Evolutionary conservation across 2,888 invertebrate species (phyloP).

Genomic region (Eupithecia inturbata): DNA sequence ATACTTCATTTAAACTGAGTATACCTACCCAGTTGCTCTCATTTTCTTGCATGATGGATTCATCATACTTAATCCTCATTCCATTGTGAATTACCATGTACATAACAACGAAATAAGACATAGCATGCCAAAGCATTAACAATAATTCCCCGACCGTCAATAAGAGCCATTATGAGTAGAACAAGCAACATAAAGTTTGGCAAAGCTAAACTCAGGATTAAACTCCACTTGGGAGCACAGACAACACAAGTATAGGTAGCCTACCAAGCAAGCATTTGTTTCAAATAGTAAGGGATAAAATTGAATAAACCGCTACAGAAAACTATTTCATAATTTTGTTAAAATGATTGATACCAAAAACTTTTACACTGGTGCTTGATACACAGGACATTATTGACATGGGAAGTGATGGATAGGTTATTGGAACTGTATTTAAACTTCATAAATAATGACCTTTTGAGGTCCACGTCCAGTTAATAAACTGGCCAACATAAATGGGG

Average conservation of each 20-base stretch:
- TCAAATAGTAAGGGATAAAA: slow-evolving; percentile 18
- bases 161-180: slow-evolving; percentile 73
- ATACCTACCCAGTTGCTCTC: not conserved
- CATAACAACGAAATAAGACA: not conserved
- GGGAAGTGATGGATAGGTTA: slow-evolving; percentile 71
- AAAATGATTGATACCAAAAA: slow-evolving; percentile 72
- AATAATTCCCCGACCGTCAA: slow-evolving; percentile 65
- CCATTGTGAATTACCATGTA: not conserved
- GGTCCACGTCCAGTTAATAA: slow-evolving; percentile 43
- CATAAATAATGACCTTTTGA: slow-evolving; percentile 56
- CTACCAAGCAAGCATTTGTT: slow-evolving; percentile 27
- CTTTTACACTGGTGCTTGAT: slow-evolving; percentile 57
- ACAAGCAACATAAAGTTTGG: slow-evolving; percentile 69
- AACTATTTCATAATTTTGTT: slow-evolving; percentile 64
- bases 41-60: not conserved
- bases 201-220: slow-evolving; percentile 68
- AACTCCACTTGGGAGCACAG: slow-evolving; percentile 60
- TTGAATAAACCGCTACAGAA: slow-evolving; percentile 36
- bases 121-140: slow-evolving; percentile 61
- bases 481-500: slow-evolving; percentile 46
- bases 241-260: slow-evolving; percentile 44
- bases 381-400: slow-evolving; percentile 66
- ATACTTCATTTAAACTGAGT: not conserved
- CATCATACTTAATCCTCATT: not conserved
- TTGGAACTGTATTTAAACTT: slow-evolving; percentile 62